Conservation (phyloP, 2,113 vertebrate species). For the Pelecanus crispus region DNA sequence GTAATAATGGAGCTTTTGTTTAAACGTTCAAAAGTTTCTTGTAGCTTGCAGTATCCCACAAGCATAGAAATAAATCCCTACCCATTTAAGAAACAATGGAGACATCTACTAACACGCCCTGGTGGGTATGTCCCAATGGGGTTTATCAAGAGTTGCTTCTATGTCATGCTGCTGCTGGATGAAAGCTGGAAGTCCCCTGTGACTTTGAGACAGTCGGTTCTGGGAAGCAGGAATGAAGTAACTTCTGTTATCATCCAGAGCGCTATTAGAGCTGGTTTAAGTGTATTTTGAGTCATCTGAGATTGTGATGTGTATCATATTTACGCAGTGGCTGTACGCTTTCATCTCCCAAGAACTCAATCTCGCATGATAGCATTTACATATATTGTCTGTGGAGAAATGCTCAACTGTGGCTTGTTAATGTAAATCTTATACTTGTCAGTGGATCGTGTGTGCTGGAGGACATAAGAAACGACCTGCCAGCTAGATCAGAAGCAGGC, state of each 20-base stretch:
- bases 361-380: not conserved
- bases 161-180: not conserved
- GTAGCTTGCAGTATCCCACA: not conserved
- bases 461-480: not conserved
- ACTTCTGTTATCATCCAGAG: not conserved
- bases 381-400: not conserved
- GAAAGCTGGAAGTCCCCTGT: not conserved
- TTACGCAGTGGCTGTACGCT: accelerated
- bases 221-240: not conserved
- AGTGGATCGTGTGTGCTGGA: not conserved
- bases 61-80: not conserved
- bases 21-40: not conserved
- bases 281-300: not conserved
- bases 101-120: not conserved
- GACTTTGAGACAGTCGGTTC: not conserved
- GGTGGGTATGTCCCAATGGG: not conserved
- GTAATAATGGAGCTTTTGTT: not conserved
- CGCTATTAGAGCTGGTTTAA: not conserved
- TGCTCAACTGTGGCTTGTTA: not conserved
- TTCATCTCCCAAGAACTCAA: not conserved
- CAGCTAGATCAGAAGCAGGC: constrained; percentile 5
- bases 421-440: not conserved
- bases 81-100: not conserved
- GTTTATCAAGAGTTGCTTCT: not conserved
- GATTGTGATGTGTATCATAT: not conserved